These are phyloP conservation scores for Todiramphus chloris DNA, from an alignment of 2,113 vertebrate genomes.

Conservation along the genomic window DNA sequence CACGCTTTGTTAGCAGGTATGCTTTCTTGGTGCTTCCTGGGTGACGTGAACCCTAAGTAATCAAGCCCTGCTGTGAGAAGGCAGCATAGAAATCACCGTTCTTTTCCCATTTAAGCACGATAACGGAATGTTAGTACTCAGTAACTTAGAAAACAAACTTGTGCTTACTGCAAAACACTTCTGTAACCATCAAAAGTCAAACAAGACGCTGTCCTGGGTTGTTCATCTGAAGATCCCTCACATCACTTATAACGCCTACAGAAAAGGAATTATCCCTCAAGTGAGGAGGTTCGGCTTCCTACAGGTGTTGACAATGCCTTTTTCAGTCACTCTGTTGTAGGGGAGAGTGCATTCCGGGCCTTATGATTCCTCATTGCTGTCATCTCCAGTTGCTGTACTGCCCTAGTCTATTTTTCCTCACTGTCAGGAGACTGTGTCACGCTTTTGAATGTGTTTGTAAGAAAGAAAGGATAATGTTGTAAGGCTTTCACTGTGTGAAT, in stretches of 20 bases:
- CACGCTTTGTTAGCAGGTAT: constrained; percentile 92
- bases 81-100: not conserved
- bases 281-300: not conserved
- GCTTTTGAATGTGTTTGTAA: not conserved
- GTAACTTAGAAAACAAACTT: not conserved
- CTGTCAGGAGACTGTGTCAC: not conserved
- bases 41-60: not conserved
- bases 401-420: not conserved
- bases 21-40: not conserved
- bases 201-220: not conserved
- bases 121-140: not conserved
- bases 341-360: accelerated
- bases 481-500: not conserved
- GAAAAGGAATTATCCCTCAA: not conserved
- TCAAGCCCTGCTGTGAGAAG: not conserved
- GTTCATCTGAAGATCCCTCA: not conserved
- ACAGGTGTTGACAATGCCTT: not conserved
- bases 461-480: not conserved
- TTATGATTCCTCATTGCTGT: not conserved
- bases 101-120: not conserved
- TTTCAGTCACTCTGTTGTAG: not conserved
- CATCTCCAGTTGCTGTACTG: not conserved
- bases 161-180: not conserved
- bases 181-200: not conserved
- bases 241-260: not conserved